Conservation (phyloP, 2,888 invertebrate species). For the Sisyra terminalis region DNA sequence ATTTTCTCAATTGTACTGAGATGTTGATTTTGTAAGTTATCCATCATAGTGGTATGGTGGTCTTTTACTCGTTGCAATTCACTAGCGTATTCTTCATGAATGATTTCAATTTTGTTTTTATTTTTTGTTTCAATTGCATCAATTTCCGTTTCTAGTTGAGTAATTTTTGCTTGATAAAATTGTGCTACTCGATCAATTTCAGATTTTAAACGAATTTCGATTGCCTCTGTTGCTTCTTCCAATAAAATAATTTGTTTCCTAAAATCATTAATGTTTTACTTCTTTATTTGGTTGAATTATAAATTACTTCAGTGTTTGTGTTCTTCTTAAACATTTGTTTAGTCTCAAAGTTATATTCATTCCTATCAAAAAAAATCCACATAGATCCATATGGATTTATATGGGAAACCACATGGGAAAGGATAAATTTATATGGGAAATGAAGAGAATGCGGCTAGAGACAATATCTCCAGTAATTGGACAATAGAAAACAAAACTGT, state of each 20-base stretch:
- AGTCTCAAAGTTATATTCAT: too few species aligned
- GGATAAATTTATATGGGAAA: too few species aligned
- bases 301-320: too few species aligned
- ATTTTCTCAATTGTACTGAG: constrained; percentile 38
- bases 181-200: constrained; percentile 35
- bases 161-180: constrained; percentile 33
- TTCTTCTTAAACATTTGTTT: too few species aligned
- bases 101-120: constrained; percentile 20
- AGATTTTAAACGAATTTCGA: constrained; percentile 40
- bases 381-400: too few species aligned
- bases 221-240: constrained; percentile 34
- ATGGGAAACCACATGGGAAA: too few species aligned
- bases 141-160: constrained; percentile 17
- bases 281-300: too few species aligned
- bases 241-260: constrained; percentile 40
- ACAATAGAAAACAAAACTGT: too few species aligned
- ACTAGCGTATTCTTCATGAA: constrained; percentile 18
- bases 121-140: constrained; percentile 19
- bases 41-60: constrained; percentile 31
- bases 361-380: too few species aligned
- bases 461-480: too few species aligned
- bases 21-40: constrained; percentile 32
- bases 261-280: constrained; percentile 14
- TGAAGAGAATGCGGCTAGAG: too few species aligned
- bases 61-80: constrained; percentile 32